phyloP scores from a whole-genome alignment of 30 jellyfish, hydroid and myxozoan species.

The Aurelia aurita region DNA sequence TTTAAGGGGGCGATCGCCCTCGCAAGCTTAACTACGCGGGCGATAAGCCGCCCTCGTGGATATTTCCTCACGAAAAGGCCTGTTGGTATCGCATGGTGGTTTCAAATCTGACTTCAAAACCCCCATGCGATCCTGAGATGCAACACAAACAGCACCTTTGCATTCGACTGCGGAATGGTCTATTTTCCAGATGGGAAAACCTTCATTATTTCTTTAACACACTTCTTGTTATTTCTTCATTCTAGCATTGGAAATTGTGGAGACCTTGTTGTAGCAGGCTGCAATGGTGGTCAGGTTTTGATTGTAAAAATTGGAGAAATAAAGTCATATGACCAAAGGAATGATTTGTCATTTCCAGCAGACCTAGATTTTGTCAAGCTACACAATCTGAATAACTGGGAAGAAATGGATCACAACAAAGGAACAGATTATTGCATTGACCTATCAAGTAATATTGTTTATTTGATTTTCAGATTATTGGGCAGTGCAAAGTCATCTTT shows the following conservation, averaged over 20 bases:
- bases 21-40: too few relatives aligned
- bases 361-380: conserved; percentile 39
- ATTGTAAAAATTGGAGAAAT: conserved; percentile 56
- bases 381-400: conserved; percentile 1
- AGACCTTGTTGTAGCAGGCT: conserved; percentile 39
- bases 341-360: conserved; percentile 65
- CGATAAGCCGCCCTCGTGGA: too few relatives aligned
- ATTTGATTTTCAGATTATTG: not conserved
- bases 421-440: conserved; percentile 49
- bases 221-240: not conserved
- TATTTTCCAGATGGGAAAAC: too few relatives aligned
- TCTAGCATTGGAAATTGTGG: conserved; percentile 28
- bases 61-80: too few relatives aligned
- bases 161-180: too few relatives aligned
- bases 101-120: too few relatives aligned
- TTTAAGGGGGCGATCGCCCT: too few relatives aligned
- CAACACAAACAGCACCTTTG: too few relatives aligned
- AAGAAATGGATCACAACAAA: conserved; percentile 9
- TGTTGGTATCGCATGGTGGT: too few relatives aligned
- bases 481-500: not conserved
- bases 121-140: too few relatives aligned
- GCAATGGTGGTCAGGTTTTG: conserved; percentile 72
- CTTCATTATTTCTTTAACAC: too few relatives aligned
- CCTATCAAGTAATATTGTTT: conserved; percentile 47
- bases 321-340: conserved; percentile 51